These are phyloP conservation scores for Actinostola sp. DNA, from an alignment of 92 coral and sea anemone species.

Conservation along the genomic window DNA sequence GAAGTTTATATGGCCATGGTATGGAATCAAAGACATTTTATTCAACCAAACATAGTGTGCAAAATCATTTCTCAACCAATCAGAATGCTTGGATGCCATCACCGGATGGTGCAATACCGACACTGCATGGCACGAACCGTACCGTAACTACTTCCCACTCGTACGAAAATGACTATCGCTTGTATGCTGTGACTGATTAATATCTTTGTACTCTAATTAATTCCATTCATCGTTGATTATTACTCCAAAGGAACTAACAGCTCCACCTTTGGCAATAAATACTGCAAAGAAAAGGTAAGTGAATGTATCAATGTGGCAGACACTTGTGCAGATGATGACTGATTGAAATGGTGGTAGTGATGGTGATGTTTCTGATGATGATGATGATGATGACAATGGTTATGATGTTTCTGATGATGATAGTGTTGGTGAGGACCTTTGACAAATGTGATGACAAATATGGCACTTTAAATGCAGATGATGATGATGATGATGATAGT, in stretches of 20 bases:
- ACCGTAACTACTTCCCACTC: too few species aligned
- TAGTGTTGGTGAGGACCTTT: too few species aligned
- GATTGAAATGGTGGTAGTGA: neutral
- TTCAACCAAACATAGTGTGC: too few species aligned
- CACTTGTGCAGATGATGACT: neutral
- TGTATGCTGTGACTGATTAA: neutral
- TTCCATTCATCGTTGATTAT: neutral
- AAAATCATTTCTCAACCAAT: too few species aligned
- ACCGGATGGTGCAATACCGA: too few species aligned
- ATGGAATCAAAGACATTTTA: too few species aligned
- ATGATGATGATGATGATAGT: neutral
- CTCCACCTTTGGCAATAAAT: neutral
- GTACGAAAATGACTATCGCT: neutral
- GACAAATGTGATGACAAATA: too few species aligned
- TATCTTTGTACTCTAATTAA: neutral
- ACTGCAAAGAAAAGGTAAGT: constrained; percentile 34
- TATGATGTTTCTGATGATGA: neutral
- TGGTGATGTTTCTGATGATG: too few species aligned
- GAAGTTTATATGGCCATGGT: too few species aligned
- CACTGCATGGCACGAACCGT: too few species aligned
- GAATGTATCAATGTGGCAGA: neutral
- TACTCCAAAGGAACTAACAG: constrained; percentile 5
- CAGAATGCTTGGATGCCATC: too few species aligned
- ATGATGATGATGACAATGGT: neutral
- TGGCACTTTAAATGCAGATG: too few species aligned